These are phyloP conservation scores for Callyntrura sp. DNA, from an alignment of 2,888 invertebrate genomes.

Conservation along the genomic window DNA sequence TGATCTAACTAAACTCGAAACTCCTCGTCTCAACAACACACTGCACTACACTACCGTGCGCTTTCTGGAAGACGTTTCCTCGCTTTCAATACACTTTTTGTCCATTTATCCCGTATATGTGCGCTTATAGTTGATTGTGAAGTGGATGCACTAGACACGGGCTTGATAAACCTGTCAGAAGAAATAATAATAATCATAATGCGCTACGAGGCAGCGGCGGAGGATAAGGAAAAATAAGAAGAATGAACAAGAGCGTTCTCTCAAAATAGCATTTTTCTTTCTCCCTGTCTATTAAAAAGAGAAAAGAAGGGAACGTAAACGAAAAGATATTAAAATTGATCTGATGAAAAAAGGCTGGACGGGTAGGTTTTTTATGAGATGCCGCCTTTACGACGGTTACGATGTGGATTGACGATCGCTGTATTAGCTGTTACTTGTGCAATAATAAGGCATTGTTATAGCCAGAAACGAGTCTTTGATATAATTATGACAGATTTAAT, in stretches of 20 bases:
- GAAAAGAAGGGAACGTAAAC: conserved; percentile 12
- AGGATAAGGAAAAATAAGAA: conserved; percentile 13
- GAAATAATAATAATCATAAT: conserved; percentile 39
- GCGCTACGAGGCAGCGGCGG: conserved; percentile 4
- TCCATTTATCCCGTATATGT: not conserved
- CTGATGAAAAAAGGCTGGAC: conserved; percentile 13
- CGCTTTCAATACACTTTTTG: too few species aligned
- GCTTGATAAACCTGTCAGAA: conserved; percentile 72
- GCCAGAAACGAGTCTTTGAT: not conserved
- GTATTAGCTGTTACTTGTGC: not conserved
- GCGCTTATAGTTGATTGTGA: not conserved
- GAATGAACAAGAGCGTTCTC: not conserved
- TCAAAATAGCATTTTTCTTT: too few species aligned
- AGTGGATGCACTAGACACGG: conserved; percentile 13
- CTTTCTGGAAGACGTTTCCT: too few species aligned
- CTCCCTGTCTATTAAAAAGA: not conserved
- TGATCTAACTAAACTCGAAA: too few species aligned
- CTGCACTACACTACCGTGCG: not conserved
- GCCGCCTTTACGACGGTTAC: conserved; percentile 46
- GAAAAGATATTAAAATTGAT: conserved; percentile 67
- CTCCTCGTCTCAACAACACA: not conserved
- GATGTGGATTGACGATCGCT: not conserved
- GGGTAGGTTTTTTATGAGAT: conserved; percentile 1
- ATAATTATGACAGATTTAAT: not conserved
- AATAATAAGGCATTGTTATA: conserved; percentile 13